phyloP scores from a whole-genome alignment of 2,797 vertebrate species.

The Heliangelus exortis region DNA sequence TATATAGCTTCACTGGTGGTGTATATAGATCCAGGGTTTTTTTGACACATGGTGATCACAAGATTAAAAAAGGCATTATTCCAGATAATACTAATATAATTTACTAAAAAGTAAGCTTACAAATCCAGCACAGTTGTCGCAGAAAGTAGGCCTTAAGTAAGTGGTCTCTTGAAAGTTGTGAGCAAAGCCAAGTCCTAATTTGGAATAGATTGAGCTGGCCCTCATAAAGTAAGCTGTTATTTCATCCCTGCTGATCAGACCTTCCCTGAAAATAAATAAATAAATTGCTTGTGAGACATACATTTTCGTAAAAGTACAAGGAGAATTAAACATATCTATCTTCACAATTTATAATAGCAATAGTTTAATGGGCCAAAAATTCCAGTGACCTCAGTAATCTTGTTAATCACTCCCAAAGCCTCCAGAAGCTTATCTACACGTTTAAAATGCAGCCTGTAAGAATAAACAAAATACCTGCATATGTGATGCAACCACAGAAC shows the following conservation, averaged over 20 bases:
- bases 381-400: not conserved
- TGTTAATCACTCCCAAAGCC: not conserved
- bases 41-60: not conserved
- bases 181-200: conserved; percentile 92
- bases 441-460: not conserved
- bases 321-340: not conserved
- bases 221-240: conserved; percentile 97
- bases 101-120: conserved; percentile 80
- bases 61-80: not conserved
- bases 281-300: not conserved
- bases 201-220: conserved; percentile 95
- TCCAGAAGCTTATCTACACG: not conserved
- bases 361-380: not conserved
- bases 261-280: conserved; percentile 82
- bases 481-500: not conserved
- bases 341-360: not conserved
- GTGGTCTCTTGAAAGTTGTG: conserved; percentile 97
- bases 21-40: not conserved
- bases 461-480: not conserved
- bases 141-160: conserved; percentile 96
- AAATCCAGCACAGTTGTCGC: conserved; percentile 97
- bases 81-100: not conserved
- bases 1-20: not conserved
- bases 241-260: conserved; percentile 92
- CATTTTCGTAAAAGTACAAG: not conserved